Evolutionary conservation across 2,113 vertebrate species (phyloP).

Genomic region (Pardalotus punctatus): DNA sequence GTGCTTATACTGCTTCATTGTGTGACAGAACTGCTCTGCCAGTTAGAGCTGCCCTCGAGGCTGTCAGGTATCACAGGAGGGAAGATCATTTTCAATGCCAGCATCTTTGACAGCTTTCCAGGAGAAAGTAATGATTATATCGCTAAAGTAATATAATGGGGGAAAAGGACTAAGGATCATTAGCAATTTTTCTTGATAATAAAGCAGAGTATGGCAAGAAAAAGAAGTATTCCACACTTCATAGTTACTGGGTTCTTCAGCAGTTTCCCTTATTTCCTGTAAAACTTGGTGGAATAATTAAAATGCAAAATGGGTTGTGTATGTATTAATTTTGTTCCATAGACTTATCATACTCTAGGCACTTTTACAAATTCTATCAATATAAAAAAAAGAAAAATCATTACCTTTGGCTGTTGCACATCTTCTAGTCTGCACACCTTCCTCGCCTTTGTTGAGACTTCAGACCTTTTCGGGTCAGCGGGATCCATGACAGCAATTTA

Average conservation of each 20-base stretch:
- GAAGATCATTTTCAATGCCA: neutral
- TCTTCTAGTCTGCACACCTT: neutral
- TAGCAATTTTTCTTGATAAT: neutral
- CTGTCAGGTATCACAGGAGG: neutral
- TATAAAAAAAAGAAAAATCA: neutral
- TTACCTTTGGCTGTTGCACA: neutral
- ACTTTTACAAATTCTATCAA: neutral
- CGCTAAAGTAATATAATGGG: neutral
- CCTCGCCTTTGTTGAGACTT: neutral
- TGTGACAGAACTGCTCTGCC: neutral
- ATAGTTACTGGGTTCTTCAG: neutral
- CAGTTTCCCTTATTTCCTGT: neutral
- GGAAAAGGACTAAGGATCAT: neutral
- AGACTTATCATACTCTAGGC: neutral
- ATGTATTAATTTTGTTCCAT: neutral
- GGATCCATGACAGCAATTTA: constrained; percentile 69
- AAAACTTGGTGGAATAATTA: neutral
- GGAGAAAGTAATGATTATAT: neutral
- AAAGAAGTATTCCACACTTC: neutral
- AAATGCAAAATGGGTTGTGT: neutral
- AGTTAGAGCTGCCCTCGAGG: neutral
- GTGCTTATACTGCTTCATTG: neutral
- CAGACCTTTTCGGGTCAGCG: neutral
- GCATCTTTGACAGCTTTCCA: neutral
- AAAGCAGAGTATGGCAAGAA: neutral